These are phyloP conservation scores for Epinotia brunnichana DNA, from an alignment of 2,888 invertebrate species.

Conservation along the genomic window DNA sequence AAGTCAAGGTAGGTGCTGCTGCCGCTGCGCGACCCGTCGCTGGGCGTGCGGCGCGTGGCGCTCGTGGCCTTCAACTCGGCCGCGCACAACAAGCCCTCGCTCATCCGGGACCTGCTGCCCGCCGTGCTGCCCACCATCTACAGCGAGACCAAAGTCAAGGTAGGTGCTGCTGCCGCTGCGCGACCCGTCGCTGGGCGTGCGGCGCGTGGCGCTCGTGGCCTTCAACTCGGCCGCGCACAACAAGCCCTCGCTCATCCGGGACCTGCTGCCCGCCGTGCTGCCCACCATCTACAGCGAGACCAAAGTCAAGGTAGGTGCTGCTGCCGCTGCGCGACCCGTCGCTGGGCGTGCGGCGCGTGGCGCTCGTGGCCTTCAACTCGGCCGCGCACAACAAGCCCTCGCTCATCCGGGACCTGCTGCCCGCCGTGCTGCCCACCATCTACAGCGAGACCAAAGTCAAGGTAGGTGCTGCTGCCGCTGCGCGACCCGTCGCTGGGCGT, in stretches of 20 bases:
- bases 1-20: slow-evolving; percentile 96
- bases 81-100: slow-evolving; percentile 98
- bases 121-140: slow-evolving; percentile 96
- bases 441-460: slow-evolving; percentile 98
- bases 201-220: slow-evolving; percentile 97
- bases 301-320: slow-evolving; percentile 96
- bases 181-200: slow-evolving; percentile 96
- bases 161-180: slow-evolving; percentile 93
- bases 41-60: slow-evolving; percentile 97
- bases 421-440: slow-evolving; percentile 94
- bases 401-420: slow-evolving; percentile 94
- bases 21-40: slow-evolving; percentile 94
- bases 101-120: slow-evolving; percentile 95
- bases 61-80: slow-evolving; percentile 99
- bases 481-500: slow-evolving; percentile 97
- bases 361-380: slow-evolving; percentile 98
- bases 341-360: slow-evolving; percentile 97
- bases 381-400: slow-evolving; percentile 99
- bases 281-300: slow-evolving; percentile 98
- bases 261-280: slow-evolving; percentile 93
- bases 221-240: slow-evolving; percentile 99
- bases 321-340: slow-evolving; percentile 95
- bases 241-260: slow-evolving; percentile 97
- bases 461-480: slow-evolving; percentile 93
- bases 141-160: slow-evolving; percentile 97